Percentiles rank a stretch among this genome's conserved stretches.
Evolutionary conservation across 2,113 vertebrate genomes (phyloP).

Genomic region (Chunga burmeisteri): DNA sequence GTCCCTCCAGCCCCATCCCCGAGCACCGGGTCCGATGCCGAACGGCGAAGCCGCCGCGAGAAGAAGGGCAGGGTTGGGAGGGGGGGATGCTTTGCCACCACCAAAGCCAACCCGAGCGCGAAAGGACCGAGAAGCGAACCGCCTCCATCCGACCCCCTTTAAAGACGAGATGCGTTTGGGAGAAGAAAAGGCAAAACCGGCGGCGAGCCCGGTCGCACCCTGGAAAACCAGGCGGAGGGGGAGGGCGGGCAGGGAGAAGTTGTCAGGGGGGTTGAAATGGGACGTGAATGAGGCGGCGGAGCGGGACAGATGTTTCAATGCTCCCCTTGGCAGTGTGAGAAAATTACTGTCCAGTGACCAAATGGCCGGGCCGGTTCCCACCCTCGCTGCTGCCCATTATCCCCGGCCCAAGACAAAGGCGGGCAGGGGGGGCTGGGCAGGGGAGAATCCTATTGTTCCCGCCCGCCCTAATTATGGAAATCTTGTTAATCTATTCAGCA

Average conservation of each 20-base stretch:
- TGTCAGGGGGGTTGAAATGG: constrained; percentile 39
- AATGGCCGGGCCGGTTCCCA: constrained; percentile 74
- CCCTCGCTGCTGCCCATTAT: constrained; percentile 80
- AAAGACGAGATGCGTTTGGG: accelerated
- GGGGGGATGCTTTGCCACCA: accelerated
- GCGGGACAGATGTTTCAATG: constrained; percentile 81
- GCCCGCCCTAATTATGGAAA: constrained; percentile 93
- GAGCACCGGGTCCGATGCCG: accelerated
- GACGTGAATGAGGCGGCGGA: constrained; percentile 39
- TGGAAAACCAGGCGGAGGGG: neutral
- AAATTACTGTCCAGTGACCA: constrained; percentile 79
- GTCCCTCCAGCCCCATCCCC: neutral
- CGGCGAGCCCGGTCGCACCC: neutral
- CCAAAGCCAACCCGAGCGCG: neutral
- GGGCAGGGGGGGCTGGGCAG: constrained; percentile 64
- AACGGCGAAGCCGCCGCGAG: neutral
- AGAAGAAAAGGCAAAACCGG: neutral
- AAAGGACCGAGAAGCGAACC: neutral
- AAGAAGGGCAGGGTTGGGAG: too few species aligned
- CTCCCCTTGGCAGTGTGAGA: constrained; percentile 82
- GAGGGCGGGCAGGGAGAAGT: neutral
- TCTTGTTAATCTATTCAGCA: constrained; percentile 96
- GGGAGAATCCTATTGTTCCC: constrained; percentile 90
- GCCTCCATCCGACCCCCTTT: neutral
- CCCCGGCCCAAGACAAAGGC: constrained; percentile 86